Base-by-base conservation (phyloP, 2,888 invertebrate genomes). In the Eupithecia abbreviata region DNA sequence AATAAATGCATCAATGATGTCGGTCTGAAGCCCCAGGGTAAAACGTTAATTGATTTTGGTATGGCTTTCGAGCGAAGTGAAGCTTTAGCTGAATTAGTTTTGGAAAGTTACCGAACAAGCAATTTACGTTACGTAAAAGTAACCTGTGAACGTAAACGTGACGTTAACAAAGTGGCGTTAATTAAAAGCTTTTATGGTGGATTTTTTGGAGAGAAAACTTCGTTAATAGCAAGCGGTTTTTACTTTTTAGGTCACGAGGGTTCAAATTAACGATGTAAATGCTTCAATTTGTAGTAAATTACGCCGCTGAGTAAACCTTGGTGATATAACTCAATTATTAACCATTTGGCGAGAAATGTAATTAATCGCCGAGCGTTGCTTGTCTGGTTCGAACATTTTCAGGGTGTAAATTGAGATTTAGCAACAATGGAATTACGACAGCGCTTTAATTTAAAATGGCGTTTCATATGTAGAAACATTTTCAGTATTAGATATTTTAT, bases 331-430 rank as follows among this genome's bases (percentile, higher is more conserved):
- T 66, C 66, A 66, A 66, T 66, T 41, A 15, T 42, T 10, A 30
- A 62, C 62, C 62, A 62, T 62, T 62, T 62, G 62, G 62, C 62
- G 62, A 18, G 66, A 41, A 66, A 66, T 66, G 66, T 66, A 42
- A 42, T 66, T 66, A 66, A 43, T 30, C 18, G 42, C 15, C 42
- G 62, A 30, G 62, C 15, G 30, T 30, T 30, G 65, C 65, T 13
- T 4, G 51, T 51, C 51, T 58, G 66, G 41, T 15, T 66, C 15
- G 41, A 66, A 66, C 66, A 66, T 66, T 66, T 66, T 42, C 42
- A 66, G 42, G 42, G 7, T 4, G 41, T 10, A 15, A 13, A 66
- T 66, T 15, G 41, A 66, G 66, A 66, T 66, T 66, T 42, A 66
- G 15, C 66, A 7, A 42, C 66, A 66, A 15, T 42, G 1, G 42